These are phyloP conservation scores for Holacanthus passer DNA, from an alignment of 2,113 vertebrate genomes.

Conservation along the genomic window DNA sequence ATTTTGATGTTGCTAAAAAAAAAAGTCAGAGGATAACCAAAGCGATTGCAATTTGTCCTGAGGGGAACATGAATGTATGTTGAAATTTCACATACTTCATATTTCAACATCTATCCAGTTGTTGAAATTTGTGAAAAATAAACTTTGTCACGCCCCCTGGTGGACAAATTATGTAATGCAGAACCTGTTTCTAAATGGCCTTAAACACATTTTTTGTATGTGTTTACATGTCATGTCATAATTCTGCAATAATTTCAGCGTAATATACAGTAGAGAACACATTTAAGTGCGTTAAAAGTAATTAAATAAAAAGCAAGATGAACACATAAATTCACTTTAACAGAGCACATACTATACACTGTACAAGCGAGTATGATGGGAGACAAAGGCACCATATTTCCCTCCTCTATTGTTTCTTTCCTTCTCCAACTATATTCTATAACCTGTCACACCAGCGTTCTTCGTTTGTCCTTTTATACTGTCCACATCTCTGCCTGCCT, in stretches of 20 bases:
- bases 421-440: constrained; percentile 13
- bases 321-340: not conserved
- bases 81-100: no score
- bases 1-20: no score
- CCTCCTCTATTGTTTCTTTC: constrained; percentile 25
- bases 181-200: not conserved
- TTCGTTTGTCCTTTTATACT: constrained; percentile 36
- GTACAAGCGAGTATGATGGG: not conserved
- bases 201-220: not conserved
- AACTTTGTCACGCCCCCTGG: no score
- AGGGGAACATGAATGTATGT: no score
- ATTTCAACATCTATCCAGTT: no score
- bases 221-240: not conserved
- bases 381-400: constrained; percentile 15
- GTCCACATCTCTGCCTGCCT: constrained; percentile 49
- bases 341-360: not conserved
- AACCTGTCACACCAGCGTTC: constrained; percentile 23
- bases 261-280: not conserved
- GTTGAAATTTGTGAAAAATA: not conserved
- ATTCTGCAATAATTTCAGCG: not conserved
- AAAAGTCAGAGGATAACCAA: no score
- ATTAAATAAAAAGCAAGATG: not conserved
- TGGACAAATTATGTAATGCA: not conserved
- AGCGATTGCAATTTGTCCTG: no score
- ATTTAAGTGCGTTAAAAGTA: not conserved